Evolutionary conservation across 2,113 vertebrate species (phyloP).

Genomic region (Tragelaphus scriptus): DNA sequence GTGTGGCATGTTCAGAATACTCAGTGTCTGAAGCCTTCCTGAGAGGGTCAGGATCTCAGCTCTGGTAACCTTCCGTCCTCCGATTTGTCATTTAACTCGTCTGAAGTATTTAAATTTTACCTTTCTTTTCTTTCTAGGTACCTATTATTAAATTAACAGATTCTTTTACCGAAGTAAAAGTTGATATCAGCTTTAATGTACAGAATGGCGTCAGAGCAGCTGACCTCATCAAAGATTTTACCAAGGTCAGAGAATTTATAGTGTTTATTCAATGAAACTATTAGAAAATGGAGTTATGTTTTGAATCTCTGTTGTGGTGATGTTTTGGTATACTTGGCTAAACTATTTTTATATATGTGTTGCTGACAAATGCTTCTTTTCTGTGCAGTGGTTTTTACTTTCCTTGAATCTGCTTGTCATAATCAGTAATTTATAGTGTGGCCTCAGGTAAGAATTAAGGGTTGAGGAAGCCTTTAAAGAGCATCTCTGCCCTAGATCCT

Average conservation of each 20-base stretch:
- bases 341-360: not conserved
- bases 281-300: not conserved
- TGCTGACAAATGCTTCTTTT: not conserved
- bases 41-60: not conserved
- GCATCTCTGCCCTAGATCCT: not conserved
- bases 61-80: not conserved
- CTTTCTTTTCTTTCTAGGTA: slow-evolving; percentile 83
- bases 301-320: not conserved
- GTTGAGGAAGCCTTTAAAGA: not conserved
- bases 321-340: not conserved
- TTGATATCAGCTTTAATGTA: slow-evolving; percentile 99
- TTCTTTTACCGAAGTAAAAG: slow-evolving; percentile 97
- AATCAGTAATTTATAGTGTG: not conserved
- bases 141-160: slow-evolving; percentile 99
- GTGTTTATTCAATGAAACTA: not conserved
- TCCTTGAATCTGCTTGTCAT: not conserved
- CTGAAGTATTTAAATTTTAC: not conserved
- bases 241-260: slow-evolving; percentile 85
- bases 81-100: not conserved
- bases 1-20: not conserved
- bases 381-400: not conserved
- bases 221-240: slow-evolving; percentile 97
- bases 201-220: slow-evolving; percentile 96
- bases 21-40: not conserved
- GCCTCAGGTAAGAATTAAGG: not conserved